These are phyloP conservation scores for Littorina saxatilis DNA, from an alignment of 1,140 invertebrate genomes.

Conservation along the genomic window DNA sequence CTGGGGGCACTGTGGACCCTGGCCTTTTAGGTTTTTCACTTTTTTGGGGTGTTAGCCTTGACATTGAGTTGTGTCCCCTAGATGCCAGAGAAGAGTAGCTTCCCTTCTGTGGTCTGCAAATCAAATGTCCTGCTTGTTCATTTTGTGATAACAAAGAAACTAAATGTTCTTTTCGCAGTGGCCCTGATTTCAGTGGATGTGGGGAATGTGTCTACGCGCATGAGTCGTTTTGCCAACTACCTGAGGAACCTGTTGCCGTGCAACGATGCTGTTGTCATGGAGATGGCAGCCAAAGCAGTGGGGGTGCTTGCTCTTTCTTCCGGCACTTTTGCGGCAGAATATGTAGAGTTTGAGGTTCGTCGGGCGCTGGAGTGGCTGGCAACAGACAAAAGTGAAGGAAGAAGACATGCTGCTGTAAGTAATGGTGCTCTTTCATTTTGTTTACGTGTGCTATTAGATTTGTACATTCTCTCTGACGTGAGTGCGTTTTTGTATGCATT, in stretches of 20 bases:
- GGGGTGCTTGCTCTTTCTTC: constrained; percentile 93
- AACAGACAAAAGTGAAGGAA: constrained; percentile 89
- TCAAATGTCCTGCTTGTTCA: no score
- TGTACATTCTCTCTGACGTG: background rate
- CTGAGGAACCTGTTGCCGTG: constrained; percentile 92
- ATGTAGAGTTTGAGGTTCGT: constrained; percentile 97
- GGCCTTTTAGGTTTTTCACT: no score
- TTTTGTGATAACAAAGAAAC: no score
- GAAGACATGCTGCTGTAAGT: constrained; percentile 90
- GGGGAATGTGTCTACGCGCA: constrained; percentile 91
- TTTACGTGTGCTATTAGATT: background rate
- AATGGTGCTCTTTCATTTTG: background rate
- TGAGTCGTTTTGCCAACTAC: constrained; percentile 95
- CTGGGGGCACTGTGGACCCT: no score
- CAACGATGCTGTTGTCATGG: constrained; percentile 94
- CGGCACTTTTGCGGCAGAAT: constrained; percentile 94
- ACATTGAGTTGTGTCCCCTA: no score
- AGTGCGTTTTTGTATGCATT: no score
- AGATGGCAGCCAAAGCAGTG: constrained; percentile 95
- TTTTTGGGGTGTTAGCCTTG: no score
- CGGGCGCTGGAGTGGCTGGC: constrained; percentile 95
- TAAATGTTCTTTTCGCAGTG: no score
- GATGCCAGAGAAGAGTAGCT: no score
- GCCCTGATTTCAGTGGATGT: constrained; percentile 94
- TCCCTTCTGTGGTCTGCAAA: no score